Evolutionary conservation across 2,888 invertebrate species (phyloP), one percentile per base, ranked within the genome.

Genomic region (Eutolmus rufibarbis): DNA sequence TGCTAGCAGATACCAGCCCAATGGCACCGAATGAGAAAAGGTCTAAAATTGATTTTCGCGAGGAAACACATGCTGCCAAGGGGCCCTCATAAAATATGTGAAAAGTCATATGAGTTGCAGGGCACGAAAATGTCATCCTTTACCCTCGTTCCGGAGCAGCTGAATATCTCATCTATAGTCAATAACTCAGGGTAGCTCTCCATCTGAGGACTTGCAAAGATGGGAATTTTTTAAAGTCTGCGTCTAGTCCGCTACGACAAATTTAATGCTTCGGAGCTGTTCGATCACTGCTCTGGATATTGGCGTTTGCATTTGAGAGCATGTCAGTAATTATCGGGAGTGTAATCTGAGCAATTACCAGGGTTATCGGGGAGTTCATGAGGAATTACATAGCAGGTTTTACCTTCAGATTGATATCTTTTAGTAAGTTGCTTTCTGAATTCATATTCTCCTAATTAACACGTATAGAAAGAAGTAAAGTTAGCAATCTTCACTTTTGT

Each of bases 1-100:
- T 82, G 34, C 57, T 74, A 43, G 74, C 85, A 85, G 85, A 85
- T 85, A 85, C 74, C 40, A 40, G 85, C 40, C 74, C 85, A 74
- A 46, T 85, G 85, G 85, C 19, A 43, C 66, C 46, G 85, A 85
- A 74, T 85, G 85, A 85, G 85, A 57, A 85, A 85, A 85, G 85
- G 85, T 85, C 85, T 85, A 85, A 85, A 85, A 85, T 85, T 85
- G 85, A 85, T 85, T 85, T 85, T 85, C 85, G 85, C 85, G 85
- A 37, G 74, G 85, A 43, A 85, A 74, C 85, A 85, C 46, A 85
- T 85, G 85, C 46, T 85, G 74, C 74, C 82, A 84, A 66, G 82
- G 3, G 37, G 34, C 57, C 34, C 74, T 46, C 74, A 74, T 85
- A 85, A 85, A 85, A 85, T 85, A 85, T 85, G 85, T 74, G 85